Conservation (phyloP, 2,113 vertebrate species). For the Dromaius novaehollandiae region DNA sequence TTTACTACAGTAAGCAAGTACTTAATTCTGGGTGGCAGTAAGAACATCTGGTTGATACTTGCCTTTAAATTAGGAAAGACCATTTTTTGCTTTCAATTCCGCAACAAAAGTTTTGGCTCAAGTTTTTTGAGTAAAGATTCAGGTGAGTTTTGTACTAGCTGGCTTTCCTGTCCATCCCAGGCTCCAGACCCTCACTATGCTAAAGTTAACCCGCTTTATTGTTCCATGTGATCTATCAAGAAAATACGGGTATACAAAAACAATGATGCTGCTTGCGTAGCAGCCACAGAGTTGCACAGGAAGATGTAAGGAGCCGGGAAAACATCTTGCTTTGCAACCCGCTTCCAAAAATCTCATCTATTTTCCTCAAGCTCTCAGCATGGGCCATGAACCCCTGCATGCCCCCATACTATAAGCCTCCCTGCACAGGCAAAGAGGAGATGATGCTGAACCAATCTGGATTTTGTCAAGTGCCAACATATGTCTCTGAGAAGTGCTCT, state of each 20-base stretch:
- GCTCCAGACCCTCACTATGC: slow-evolving; percentile 74
- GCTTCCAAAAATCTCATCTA: neutral
- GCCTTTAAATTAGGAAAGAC: neutral
- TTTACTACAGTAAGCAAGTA: neutral
- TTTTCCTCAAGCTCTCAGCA: neutral
- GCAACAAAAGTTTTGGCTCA: neutral
- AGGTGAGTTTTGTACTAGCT: neutral
- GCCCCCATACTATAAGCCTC: neutral
- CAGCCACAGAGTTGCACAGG: neutral
- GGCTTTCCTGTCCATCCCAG: neutral
- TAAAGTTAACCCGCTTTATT: slow-evolving; percentile 52
- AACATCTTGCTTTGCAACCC: neutral
- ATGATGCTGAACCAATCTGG: neutral
- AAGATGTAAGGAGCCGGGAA: neutral
- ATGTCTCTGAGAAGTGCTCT: neutral
- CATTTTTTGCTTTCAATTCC: neutral
- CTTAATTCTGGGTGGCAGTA: neutral
- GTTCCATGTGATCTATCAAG: neutral
- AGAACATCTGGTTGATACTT: neutral
- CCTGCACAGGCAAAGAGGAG: neutral
- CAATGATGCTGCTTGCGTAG: neutral
- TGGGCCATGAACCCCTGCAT: neutral
- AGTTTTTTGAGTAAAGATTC: neutral
- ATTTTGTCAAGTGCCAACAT: neutral
- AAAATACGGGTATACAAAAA: neutral